Percentiles rank a stretch among this genome's conserved stretches.
Conservation (phyloP, 2,113 vertebrate genomes). For the Nesospiza acunhae region DNA sequence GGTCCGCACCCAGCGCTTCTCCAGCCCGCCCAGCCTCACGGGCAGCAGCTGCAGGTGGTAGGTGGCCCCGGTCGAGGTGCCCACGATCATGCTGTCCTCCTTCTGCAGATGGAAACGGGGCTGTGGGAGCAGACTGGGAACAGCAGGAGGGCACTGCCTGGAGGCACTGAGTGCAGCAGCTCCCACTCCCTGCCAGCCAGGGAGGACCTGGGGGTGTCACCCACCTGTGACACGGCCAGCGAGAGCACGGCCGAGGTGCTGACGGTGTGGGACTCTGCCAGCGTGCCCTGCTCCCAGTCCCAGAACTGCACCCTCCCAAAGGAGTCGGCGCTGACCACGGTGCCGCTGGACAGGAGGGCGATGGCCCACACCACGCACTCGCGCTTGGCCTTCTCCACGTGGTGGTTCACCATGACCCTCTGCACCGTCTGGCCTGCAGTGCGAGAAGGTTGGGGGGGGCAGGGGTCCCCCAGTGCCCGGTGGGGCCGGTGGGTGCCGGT, state of each 20-base stretch:
- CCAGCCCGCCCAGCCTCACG: slow-evolving; percentile 62
- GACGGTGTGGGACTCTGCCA: slow-evolving; percentile 80
- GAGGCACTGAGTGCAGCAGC: not conserved
- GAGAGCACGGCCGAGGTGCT: slow-evolving; percentile 83
- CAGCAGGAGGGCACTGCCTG: rapidly evolving
- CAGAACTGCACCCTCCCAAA: slow-evolving; percentile 92
- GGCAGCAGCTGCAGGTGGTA: slow-evolving; percentile 90
- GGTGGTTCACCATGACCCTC: slow-evolving; percentile 84
- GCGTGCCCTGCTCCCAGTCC: slow-evolving; percentile 84
- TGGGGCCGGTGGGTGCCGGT: rapidly evolving
- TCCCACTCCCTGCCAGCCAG: rapidly evolving
- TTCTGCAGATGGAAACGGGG: slow-evolving; percentile 65
- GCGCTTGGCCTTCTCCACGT: slow-evolving; percentile 37
- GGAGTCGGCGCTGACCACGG: slow-evolving; percentile 87
- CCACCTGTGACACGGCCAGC: slow-evolving; percentile 82
- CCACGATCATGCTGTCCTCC: slow-evolving; percentile 89
- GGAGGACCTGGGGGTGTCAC: not conserved
- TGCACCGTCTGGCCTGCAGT: slow-evolving; percentile 76
- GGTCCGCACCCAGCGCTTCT: slow-evolving; percentile 87
- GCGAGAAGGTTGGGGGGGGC: not conserved
- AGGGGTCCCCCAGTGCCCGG: rapidly evolving
- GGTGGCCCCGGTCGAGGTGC: slow-evolving; percentile 87
- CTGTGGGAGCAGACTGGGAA: rapidly evolving
- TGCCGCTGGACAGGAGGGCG: slow-evolving; percentile 82
- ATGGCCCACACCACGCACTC: slow-evolving; percentile 90